Evolutionary conservation across 1,140 invertebrate species (phyloP).

Genomic region (Camponotus floridanus): DNA sequence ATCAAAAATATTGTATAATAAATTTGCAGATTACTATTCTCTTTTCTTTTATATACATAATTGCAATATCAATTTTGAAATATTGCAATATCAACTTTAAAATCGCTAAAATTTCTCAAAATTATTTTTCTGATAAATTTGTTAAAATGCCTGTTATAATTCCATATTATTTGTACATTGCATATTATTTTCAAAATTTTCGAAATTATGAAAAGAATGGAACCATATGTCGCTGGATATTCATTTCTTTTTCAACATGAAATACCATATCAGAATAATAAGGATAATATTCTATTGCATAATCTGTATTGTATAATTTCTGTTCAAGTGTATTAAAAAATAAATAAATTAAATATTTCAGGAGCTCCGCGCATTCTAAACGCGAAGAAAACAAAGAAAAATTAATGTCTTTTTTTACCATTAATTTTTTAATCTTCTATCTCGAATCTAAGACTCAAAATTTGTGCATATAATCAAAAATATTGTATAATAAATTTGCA

Average conservation of each 20-base stretch:
- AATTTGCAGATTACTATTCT: background rate
- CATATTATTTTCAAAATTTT: background rate
- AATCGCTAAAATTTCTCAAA: background rate
- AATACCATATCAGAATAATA: too few relatives aligned
- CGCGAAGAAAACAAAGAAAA: too few relatives aligned
- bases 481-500: background rate
- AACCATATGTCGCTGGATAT: background rate
- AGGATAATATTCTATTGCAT: too few relatives aligned
- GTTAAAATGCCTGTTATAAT: background rate
- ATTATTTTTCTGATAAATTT: background rate
- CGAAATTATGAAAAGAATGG: background rate
- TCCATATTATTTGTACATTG: background rate
- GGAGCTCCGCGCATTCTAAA: too few relatives aligned
- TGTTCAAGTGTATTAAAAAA: too few relatives aligned
- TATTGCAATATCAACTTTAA: background rate
- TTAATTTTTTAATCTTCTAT: too few relatives aligned
- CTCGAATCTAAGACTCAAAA: background rate
- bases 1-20: background rate
- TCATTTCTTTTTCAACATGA: too few relatives aligned
- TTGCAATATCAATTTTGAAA: background rate
- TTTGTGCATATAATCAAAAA: background rate
- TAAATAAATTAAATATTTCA: background rate
- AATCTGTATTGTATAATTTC: too few relatives aligned
- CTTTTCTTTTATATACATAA: background rate
- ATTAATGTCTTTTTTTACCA: too few relatives aligned